These are phyloP conservation scores for Siniperca obscura DNA, from an alignment of 2,797 vertebrate genomes.

Conservation along the genomic window DNA sequence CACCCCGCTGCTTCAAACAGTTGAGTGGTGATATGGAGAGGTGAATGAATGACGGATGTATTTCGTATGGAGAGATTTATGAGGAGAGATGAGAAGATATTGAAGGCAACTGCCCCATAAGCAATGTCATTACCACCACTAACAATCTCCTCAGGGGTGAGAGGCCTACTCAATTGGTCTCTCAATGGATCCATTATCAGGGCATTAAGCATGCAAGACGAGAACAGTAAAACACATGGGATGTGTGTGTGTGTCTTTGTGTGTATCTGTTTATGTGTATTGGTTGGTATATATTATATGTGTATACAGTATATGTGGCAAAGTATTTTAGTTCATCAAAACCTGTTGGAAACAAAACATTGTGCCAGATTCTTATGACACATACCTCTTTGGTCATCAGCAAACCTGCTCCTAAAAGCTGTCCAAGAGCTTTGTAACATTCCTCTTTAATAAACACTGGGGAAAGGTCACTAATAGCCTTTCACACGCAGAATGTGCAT, in stretches of 20 bases:
- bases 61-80: conserved; percentile 65
- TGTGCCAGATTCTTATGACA: not conserved
- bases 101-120: conserved; percentile 62
- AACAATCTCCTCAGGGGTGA: conserved; percentile 78
- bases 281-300: not conserved
- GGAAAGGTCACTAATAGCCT: conserved; percentile 39
- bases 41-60: conserved; percentile 50
- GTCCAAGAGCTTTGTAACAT: conserved; percentile 9
- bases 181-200: conserved; percentile 79
- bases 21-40: conserved; percentile 48
- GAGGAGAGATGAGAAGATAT: conserved; percentile 56
- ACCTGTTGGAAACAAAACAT: conserved; percentile 16
- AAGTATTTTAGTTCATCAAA: conserved; percentile 14
- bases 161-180: conserved; percentile 68
- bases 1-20: conserved; percentile 36
- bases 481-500: conserved; percentile 29
- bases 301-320: not conserved
- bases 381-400: conserved; percentile 18
- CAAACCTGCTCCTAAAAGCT: conserved; percentile 34
- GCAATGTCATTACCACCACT: conserved; percentile 74
- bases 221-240: conserved; percentile 62
- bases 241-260: not conserved
- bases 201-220: conserved; percentile 75
- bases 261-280: not conserved
- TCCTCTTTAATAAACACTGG: conserved; percentile 42